Conservation (phyloP, 2,113 vertebrate species). For the Poicephalus gulielmi region DNA sequence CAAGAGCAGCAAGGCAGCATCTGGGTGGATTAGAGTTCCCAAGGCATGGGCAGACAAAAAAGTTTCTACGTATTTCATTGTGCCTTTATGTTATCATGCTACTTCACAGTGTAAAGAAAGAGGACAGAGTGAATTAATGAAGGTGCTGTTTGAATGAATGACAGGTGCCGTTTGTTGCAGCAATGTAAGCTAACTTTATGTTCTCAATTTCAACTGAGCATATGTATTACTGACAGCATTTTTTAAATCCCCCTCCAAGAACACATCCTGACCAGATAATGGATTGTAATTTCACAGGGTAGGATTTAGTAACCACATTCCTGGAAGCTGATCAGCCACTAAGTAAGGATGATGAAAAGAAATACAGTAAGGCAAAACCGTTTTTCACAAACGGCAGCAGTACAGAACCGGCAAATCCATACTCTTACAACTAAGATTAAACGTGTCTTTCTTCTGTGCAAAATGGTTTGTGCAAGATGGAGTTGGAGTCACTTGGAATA, state of each 20-base stretch:
- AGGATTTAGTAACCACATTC: conserved; percentile 7
- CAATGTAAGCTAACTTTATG: background rate
- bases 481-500: background rate
- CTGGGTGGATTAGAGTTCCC: background rate
- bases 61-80: background rate
- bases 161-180: background rate
- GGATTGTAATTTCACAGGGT: background rate
- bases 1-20: background rate
- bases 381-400: background rate
- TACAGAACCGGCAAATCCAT: background rate
- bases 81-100: background rate
- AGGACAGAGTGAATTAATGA: background rate
- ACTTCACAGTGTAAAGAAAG: background rate
- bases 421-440: background rate
- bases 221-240: conserved; percentile 4
- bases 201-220: background rate
- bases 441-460: background rate
- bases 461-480: background rate
- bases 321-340: conserved; percentile 12
- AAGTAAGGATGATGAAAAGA: conserved; percentile 17
- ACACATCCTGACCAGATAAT: conserved; percentile 11
- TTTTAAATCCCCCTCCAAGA: background rate
- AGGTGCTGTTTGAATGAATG: background rate
- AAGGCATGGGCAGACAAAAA: background rate
- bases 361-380: background rate